Base-by-base conservation (phyloP, 2,888 invertebrate species). In the Stenotaenia linearis region DNA sequence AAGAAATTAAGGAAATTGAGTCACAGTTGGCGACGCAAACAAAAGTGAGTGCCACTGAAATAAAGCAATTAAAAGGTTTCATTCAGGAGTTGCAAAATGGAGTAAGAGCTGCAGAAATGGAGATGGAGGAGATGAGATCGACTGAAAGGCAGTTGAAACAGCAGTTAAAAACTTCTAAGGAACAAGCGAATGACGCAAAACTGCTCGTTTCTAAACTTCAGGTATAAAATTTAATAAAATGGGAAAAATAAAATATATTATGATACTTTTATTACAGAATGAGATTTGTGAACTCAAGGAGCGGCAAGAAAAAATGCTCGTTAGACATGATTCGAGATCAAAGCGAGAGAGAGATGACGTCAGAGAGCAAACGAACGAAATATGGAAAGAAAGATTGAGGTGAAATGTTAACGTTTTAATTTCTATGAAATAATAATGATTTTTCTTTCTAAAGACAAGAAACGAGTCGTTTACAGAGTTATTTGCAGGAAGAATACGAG, bases 81-180 rank as follows among this genome's bases (percentile, higher is more conserved):
- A 89, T 89, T 0, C 86, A 89, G 0, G 90, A 91, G 80, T 90
- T 91, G 82, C 90, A 91, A 83, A 87, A 83, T 81, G 83, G 83
- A 21, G 87, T 91, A 3, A 88, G 90, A 82, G 86, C 88, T 0
- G 87, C 91, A 56, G 87, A 88, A 75, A 86, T 89, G 18, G 90
- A 90, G 83, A 87, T 90, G 77, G 90, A 89, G 81, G 88, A 88
- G 82, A 87, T 90, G 82, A 88, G 88, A 83, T 81, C 84, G 12
- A 88, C 89, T 9, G 91, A 91, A 81, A 88, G 89, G 74, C 88
- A 88, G 0, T 86, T 90, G 81, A 88, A 88, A 82, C 87, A 86
- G 81, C 89, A 89, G 84, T 86, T 89, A 10, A 88, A 88, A 83
- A 84, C 88, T 82, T 84, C 89, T 78, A 88, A 82, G 80, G 50